Evolutionary conservation across 2,797 vertebrate species (phyloP).

Genomic region (Squalus acanthias): DNA sequence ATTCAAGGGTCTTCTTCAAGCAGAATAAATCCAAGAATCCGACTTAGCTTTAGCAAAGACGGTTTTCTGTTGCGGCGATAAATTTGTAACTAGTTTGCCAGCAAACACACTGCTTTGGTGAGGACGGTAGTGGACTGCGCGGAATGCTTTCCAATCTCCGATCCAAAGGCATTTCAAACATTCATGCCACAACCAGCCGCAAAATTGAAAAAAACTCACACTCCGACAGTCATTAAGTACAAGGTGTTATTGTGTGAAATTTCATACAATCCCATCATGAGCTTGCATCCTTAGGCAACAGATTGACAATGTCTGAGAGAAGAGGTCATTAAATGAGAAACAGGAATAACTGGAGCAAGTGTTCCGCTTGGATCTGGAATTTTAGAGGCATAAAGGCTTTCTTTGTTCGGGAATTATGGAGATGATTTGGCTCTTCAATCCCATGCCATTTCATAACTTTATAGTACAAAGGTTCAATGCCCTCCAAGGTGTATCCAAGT

Average conservation of each 20-base stretch:
- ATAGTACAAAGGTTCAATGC: not conserved
- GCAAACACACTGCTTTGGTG: not conserved
- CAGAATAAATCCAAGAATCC: not conserved
- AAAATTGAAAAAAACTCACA: not conserved
- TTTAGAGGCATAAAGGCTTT: not conserved
- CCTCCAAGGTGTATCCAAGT: not conserved
- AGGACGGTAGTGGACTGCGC: not conserved
- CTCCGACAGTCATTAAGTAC: not conserved
- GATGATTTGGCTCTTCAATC: not conserved
- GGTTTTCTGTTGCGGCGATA: not conserved
- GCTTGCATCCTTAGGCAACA: not conserved
- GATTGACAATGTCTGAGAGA: not conserved
- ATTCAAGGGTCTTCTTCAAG: not conserved
- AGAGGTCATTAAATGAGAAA: not conserved
- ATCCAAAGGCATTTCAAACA: not conserved
- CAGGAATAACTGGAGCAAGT: not conserved
- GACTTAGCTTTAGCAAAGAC: not conserved
- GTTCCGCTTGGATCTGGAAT: not conserved
- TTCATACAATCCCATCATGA: not conserved
- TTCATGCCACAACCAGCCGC: not conserved
- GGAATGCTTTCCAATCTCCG: not conserved
- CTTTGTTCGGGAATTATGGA: not conserved
- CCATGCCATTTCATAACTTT: not conserved
- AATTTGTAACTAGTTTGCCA: not conserved
- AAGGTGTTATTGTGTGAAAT: not conserved